Evolutionary conservation across 2,888 invertebrate genomes (phyloP).

Genomic region (Drosophila mimetica): DNA sequence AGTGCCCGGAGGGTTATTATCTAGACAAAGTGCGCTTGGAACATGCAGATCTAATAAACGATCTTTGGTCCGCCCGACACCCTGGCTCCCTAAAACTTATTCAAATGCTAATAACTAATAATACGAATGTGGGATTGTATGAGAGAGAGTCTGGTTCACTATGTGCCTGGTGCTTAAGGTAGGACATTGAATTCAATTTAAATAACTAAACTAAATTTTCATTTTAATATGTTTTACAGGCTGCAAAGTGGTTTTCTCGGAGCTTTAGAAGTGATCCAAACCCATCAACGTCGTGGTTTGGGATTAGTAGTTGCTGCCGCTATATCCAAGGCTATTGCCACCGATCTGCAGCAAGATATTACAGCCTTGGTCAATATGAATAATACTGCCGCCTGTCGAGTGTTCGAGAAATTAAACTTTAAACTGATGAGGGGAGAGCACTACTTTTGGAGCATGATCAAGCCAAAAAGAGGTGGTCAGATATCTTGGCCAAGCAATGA

Average conservation of each 20-base stretch:
- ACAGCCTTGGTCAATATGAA: conserved; percentile 45
- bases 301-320: conserved; percentile 30
- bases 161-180: conserved; percentile 84
- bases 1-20: conserved; percentile 71
- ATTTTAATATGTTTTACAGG: conserved; percentile 20
- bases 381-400: conserved; percentile 46
- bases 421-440: conserved; percentile 39
- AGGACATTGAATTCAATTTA: background rate
- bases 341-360: conserved; percentile 36
- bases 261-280: conserved; percentile 37
- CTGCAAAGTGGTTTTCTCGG: conserved; percentile 66
- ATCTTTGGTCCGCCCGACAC: conserved; percentile 82
- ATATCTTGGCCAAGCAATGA: conserved; percentile 49
- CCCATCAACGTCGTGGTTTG: conserved; percentile 38
- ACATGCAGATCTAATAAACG: conserved; percentile 77
- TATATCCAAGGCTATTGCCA: conserved; percentile 30
- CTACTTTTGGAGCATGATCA: conserved; percentile 68
- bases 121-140: conserved; percentile 79
- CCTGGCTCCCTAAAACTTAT: conserved; percentile 80
- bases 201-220: background rate
- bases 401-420: conserved; percentile 56
- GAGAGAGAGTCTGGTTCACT: conserved; percentile 64
- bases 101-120: conserved; percentile 78
- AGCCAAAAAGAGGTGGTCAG: conserved; percentile 5
- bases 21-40: conserved; percentile 58